phyloP scores from a whole-genome alignment of 2,888 invertebrate species.

The Cantharis rustica region DNA sequence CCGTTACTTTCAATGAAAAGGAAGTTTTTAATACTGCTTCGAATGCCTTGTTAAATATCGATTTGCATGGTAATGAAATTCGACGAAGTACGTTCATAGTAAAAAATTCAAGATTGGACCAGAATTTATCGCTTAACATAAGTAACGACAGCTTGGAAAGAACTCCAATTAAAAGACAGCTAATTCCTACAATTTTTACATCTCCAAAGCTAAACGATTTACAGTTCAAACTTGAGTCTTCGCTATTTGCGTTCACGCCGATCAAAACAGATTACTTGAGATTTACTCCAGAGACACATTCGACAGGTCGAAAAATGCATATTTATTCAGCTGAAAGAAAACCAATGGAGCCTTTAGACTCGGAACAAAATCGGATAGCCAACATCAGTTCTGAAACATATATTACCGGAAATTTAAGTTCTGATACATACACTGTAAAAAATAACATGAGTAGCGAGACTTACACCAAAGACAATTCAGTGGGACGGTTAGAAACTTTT shows the following conservation, averaged over 20 bases:
- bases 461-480: constrained; percentile 32
- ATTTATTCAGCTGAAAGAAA: not conserved
- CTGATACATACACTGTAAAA: constrained; percentile 61
- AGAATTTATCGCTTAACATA: not conserved
- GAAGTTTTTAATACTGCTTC: not conserved
- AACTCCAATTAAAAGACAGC: not conserved
- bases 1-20: not conserved
- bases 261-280: not conserved
- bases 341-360: not conserved
- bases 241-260: not conserved
- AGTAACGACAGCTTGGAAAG: constrained; percentile 14
- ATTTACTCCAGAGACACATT: not conserved
- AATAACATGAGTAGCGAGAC: constrained; percentile 47
- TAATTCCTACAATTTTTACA: not conserved
- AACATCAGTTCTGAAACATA: constrained; percentile 22
- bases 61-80: not conserved
- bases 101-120: not conserved
- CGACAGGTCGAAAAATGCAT: not conserved
- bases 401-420: constrained; percentile 50
- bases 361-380: not conserved
- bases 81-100: constrained; percentile 10
- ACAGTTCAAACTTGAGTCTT: not conserved
- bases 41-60: not conserved
- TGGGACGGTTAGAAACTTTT: not conserved
- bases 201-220: not conserved